Base-by-base conservation (phyloP, 2,113 vertebrate genomes). In the Tachycineta bicolor region DNA sequence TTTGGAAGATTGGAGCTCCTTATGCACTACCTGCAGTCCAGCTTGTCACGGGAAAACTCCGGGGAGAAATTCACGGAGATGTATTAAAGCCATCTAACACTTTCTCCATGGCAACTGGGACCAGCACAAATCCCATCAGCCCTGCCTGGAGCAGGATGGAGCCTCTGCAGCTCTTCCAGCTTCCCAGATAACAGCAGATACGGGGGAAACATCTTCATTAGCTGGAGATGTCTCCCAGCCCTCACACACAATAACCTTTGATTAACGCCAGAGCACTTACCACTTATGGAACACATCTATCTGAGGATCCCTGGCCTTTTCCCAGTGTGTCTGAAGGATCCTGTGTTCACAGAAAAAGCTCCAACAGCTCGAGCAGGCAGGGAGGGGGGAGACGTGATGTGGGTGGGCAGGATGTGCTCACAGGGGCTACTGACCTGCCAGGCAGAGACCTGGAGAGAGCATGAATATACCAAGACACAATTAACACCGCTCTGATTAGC, bases 71-170 rank as follows among this genome's bases (percentile, higher is more conserved):
- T 84, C 19, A 18, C 81, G 15, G 93, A 96, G 97, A 97, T 98
- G 96, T 90, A 92, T 87, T 89, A 92, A 94, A 96, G 83, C 75
- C 93, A 92, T 97, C 96, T 63, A 65, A 52, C 95, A 93, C 90
- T 93, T 97, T 98, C 98, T 98, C 98, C 98, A 98, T 98, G 97
- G 98, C 97, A 98, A 98, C 91, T 63, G 95, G 89, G 96, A 89
- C 74, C 70, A 41, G 73, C 56, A 41, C 94, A 92, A 95, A 94
- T 93, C 95, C 97, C 89, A 67, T 91, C 69, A 75, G 94, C 77
- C 39, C 25, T 56, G 78, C 92, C 91, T 87, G 56, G 37, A 59
- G 91, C 71, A 21, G 79, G 88, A 86, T 21, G 88, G 37, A 91
- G 67, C 87, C 74, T 71, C 77, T 62, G 41, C 33, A 29, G 92